Percentiles rank a stretch among this genome's conserved stretches.
Evolutionary conservation across 37 sponge, comb jelly and placozoan genomes (phyloP).

Genomic region (Dysidea cf. avara): DNA sequence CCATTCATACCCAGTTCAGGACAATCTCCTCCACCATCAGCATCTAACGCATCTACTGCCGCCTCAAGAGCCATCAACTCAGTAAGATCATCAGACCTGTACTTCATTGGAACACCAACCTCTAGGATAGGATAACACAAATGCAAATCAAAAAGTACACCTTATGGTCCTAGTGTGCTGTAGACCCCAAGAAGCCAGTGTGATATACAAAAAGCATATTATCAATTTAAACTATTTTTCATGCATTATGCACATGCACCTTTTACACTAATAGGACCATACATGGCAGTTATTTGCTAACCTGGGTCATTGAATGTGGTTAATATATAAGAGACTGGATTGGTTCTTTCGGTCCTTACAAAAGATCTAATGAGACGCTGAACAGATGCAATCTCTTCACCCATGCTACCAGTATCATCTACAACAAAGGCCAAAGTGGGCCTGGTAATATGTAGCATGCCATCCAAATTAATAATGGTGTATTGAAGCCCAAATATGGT

Average conservation of each 20-base stretch:
- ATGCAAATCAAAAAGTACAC: too few relatives aligned
- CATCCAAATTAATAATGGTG: too few relatives aligned
- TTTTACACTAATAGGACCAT: too few relatives aligned
- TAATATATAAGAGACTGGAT: constrained; percentile 7
- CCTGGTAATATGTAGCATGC: too few relatives aligned
- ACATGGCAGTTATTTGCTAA: too few relatives aligned
- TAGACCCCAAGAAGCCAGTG: too few relatives aligned
- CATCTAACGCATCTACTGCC: constrained; percentile 11
- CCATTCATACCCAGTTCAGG: constrained; percentile 30
- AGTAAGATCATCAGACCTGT: not conserved
- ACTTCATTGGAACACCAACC: constrained; percentile 16
- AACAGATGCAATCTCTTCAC: constrained; percentile 20
- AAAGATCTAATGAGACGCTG: not conserved
- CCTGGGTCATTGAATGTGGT: constrained; percentile 34
- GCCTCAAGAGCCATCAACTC: not conserved
- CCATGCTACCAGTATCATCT: constrained; percentile 35
- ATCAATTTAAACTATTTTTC: too few relatives aligned
- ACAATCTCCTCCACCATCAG: constrained; percentile 36
- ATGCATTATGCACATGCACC: too few relatives aligned
- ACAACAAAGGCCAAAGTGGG: constrained; percentile 18
- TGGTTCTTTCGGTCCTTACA: not conserved
- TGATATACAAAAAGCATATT: too few relatives aligned
- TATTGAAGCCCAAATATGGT: constrained; percentile 12
- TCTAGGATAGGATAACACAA: too few relatives aligned
- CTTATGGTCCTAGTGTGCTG: too few relatives aligned